These are phyloP conservation scores for Euleptes europaea DNA, from an alignment of 2,113 vertebrate species.

Conservation along the genomic window DNA sequence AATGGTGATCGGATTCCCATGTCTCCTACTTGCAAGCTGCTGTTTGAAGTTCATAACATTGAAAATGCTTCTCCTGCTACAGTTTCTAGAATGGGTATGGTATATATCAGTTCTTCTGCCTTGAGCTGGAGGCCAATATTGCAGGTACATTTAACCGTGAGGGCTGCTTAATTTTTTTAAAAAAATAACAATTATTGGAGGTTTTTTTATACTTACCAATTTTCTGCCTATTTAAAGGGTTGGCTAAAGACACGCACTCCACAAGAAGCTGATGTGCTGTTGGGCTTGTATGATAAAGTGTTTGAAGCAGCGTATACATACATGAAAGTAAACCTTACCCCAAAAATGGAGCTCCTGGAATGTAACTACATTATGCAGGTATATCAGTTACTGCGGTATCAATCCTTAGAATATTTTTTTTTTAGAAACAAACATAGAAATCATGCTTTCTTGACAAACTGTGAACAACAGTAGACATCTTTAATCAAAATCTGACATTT, in stretches of 20 bases:
- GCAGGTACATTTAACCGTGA: constrained; percentile 62
- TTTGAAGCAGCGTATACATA: constrained; percentile 73
- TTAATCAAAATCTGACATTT: neutral
- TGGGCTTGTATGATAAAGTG: constrained; percentile 74
- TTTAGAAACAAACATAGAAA: neutral
- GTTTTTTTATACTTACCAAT: neutral
- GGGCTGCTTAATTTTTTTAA: neutral
- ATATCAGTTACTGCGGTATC: constrained; percentile 12
- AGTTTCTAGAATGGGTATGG: constrained; percentile 82
- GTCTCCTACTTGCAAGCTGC: constrained; percentile 76
- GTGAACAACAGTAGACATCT: neutral
- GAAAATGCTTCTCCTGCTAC: constrained; percentile 81
- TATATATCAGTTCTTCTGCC: constrained; percentile 80
- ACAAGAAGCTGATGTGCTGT: constrained; percentile 75
- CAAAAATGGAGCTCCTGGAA: constrained; percentile 81
- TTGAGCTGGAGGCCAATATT: constrained; percentile 78
- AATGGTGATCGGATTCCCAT: constrained; percentile 82
- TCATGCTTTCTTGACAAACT: neutral
- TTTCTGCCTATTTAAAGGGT: constrained; percentile 69
- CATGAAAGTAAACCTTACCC: constrained; percentile 74
- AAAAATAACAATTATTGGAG: neutral
- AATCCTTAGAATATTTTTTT: neutral
- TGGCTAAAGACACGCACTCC: constrained; percentile 79
- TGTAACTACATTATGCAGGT: constrained; percentile 82
- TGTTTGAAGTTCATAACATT: constrained; percentile 82